These are phyloP conservation scores for Drepana falcataria DNA, from an alignment of 2,888 invertebrate species.

Conservation along the genomic window DNA sequence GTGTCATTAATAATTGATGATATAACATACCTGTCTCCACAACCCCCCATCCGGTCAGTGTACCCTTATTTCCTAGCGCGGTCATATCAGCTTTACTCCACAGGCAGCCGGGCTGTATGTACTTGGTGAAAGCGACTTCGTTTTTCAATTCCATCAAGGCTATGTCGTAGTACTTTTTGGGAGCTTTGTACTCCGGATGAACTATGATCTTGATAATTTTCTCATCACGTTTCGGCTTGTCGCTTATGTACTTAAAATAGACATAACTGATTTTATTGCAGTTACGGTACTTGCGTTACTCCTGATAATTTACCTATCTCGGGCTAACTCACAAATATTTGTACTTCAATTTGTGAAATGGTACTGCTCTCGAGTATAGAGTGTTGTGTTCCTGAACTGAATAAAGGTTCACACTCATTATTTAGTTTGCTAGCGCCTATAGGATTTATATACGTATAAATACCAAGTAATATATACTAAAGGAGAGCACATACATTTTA, in stretches of 20 bases:
- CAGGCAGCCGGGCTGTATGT: constrained; percentile 51
- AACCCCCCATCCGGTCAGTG: constrained; percentile 53
- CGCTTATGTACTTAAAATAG: constrained; percentile 15
- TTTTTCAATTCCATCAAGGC: constrained; percentile 44
- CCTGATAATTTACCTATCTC: too few species aligned
- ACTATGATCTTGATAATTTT: constrained; percentile 36
- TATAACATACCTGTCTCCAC: constrained; percentile 34
- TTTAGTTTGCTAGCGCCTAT: too few species aligned
- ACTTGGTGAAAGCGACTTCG: constrained; percentile 27
- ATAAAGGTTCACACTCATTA: too few species aligned
- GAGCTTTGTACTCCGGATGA: constrained; percentile 43
- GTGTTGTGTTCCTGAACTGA: too few species aligned
- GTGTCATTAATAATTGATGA: not conserved
- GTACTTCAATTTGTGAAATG: too few species aligned
- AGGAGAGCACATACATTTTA: too few species aligned
- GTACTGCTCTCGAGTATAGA: too few species aligned
- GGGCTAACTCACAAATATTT: too few species aligned
- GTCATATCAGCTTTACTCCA: constrained; percentile 29
- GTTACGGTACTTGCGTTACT: too few species aligned
- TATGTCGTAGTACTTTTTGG: constrained; percentile 51
- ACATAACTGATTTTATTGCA: not conserved
- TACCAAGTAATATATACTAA: too few species aligned
- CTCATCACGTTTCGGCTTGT: constrained; percentile 20
- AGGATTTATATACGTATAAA: too few species aligned
- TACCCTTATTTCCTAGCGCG: constrained; percentile 27